A percentile compares a stretch with the other conserved stretches of the same genome.
These are phyloP conservation scores for Rafetus swinhoei DNA, from an alignment of 2,113 vertebrate species.

Conservation along the genomic window DNA sequence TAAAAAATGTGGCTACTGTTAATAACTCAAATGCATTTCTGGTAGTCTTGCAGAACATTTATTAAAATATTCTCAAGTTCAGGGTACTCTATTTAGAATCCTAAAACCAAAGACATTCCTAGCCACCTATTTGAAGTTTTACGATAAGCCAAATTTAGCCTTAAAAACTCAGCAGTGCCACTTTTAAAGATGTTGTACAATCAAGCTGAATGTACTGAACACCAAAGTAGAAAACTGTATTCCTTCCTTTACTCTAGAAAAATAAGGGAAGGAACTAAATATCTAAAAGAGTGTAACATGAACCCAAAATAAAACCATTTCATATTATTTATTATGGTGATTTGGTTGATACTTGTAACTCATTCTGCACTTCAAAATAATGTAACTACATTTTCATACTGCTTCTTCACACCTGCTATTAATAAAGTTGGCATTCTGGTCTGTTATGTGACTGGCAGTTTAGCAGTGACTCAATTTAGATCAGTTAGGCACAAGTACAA, in stretches of 20 bases:
- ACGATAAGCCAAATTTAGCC: not conserved
- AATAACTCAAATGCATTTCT: not conserved
- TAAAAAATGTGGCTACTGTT: not conserved
- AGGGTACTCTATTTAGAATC: not conserved
- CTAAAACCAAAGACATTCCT: not conserved
- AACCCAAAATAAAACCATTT: not conserved
- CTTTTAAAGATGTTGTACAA: not conserved
- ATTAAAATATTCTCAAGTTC: no score
- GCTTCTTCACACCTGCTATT: constrained; percentile 55
- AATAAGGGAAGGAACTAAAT: not conserved
- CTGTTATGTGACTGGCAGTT: constrained; percentile 37
- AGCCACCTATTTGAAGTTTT: not conserved
- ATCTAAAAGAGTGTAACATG: not conserved
- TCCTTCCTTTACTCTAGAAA: not conserved
- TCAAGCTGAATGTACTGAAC: not conserved
- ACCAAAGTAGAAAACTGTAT: fast-evolving
- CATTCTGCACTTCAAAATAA: constrained; percentile 7
- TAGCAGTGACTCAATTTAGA: constrained; percentile 9
- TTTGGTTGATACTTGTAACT: constrained; percentile 3
- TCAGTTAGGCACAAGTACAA: not conserved
- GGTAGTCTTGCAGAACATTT: not conserved
- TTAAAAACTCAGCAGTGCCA: not conserved
- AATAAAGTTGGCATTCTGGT: constrained; percentile 4
- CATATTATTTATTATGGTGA: not conserved
- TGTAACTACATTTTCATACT: constrained; percentile 8